phyloP scores from a whole-genome alignment of 2,113 vertebrate species.

The Colius striatus region DNA sequence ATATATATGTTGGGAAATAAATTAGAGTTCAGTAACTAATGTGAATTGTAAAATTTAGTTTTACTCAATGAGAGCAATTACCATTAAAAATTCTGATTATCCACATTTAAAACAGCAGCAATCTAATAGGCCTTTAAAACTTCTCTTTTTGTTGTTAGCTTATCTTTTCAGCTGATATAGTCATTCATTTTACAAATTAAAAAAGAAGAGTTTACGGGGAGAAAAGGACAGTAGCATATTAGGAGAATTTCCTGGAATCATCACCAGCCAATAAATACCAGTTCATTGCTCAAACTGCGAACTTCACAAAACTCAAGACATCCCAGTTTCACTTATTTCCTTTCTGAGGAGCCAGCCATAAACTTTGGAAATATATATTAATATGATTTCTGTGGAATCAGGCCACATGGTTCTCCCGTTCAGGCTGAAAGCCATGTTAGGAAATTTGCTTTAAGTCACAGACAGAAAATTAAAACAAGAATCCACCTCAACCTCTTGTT shows the following conservation, averaged over 20 bases:
- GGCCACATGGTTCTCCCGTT: accelerated
- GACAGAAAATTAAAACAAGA: background rate
- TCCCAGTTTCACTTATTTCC: background rate
- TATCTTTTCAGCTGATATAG: conserved; percentile 23
- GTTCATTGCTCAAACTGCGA: background rate
- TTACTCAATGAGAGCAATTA: conserved; percentile 34
- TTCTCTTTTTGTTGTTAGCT: conserved; percentile 7
- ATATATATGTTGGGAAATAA: background rate
- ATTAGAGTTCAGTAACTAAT: conserved; percentile 20
- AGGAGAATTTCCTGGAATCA: background rate
- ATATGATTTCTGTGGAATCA: background rate
- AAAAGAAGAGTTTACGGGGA: background rate
- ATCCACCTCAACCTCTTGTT: background rate
- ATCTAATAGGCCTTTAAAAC: conserved; percentile 2
- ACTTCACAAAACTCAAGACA: background rate
- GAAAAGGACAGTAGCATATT: background rate
- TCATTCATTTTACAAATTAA: conserved; percentile 27
- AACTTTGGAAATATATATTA: background rate
- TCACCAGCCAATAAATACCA: background rate
- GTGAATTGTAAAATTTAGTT: conserved; percentile 19
- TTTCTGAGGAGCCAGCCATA: background rate
- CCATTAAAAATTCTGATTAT: conserved; percentile 21
- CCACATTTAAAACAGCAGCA: conserved; percentile 26
- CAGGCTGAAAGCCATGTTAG: background rate
- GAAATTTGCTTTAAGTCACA: background rate